Evolutionary conservation across 2,797 vertebrate species (phyloP).

Genomic region (Microctenopoma steveboyesi): DNA sequence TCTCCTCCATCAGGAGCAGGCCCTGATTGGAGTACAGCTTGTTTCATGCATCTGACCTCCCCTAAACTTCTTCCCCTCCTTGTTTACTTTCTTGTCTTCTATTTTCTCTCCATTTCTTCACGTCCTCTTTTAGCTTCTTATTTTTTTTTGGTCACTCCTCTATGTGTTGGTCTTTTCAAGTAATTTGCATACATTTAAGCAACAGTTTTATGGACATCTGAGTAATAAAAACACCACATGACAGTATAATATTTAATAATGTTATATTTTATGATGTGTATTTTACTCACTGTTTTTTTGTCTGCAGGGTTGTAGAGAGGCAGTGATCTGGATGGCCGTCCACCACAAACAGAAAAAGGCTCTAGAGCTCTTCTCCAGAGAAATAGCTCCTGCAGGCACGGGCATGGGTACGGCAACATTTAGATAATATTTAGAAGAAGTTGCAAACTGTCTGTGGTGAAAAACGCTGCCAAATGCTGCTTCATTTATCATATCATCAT

Average conservation of each 20-base stretch:
- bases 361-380: conserved; percentile 87
- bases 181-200: no score
- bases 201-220: no score
- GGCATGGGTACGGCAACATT: conserved; percentile 85
- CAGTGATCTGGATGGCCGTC: conserved; percentile 88
- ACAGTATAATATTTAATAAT: not conserved
- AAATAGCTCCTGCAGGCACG: conserved; percentile 87
- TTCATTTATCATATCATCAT: no score
- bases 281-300: not conserved
- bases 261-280: no score
- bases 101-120: no score
- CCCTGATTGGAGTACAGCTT: not conserved
- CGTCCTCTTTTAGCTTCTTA: no score
- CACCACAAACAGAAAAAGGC: conserved; percentile 88
- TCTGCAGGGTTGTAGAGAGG: conserved; percentile 83
- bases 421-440: no score
- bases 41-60: conserved; percentile 9
- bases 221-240: not conserved
- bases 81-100: not conserved
- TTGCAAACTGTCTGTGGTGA: no score
- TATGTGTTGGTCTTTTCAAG: no score
- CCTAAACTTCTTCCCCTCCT: not conserved
- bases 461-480: no score
- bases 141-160: not conserved
- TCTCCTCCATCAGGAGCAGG: not conserved